Evolutionary conservation across 2,888 invertebrate genomes (phyloP), one percentile per base, ranked within the genome.

Genomic region (Stramonita haemastoma): DNA sequence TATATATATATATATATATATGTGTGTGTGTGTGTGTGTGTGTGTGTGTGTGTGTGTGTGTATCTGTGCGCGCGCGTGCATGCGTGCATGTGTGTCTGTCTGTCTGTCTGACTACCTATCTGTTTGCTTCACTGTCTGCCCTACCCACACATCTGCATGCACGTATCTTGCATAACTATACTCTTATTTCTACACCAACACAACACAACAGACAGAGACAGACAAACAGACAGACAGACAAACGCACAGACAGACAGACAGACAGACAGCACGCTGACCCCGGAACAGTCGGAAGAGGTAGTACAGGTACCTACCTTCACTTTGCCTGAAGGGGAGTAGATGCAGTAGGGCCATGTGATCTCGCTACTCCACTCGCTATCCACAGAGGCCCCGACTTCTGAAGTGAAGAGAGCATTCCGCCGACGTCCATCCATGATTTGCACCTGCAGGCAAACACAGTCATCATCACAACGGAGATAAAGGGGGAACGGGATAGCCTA

Each of bases 261-360:
- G n/a, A 13, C 77, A 29, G 29, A 13, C 77, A 15, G 77, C 66
- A 77, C 77, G 4, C 29, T 17, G 26, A 13, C 2, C 13, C 2
- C 77, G n/a, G 29, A 2, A 29, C 5, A 15, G 17, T 29, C 26
- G 17, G 15, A 32, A 32, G 11, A 32, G 1, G 15, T 36, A 19
- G 34, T 81, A 34, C 5, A 83, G 11, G 6, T 13, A 60, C 85
- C 46, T 70, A 93, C 93, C 91, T 90, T 84, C n/a, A 93, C 92
- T 22, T 90, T 90, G 0, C 92, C 92, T 87, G 91, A 92, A 5
- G 92, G 92, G 34, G 92, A 91, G 90, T 90, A 93, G 15, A 92
- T 91, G 66, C 91, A 92, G 89, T 91, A 93, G n/a, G 93, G 91
- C 46, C 90, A 77, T 19, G 87, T 83, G 57, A 91, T 77, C 77